Percentiles rank a stretch among this genome's conserved stretches.
Conservation (phyloP, 30 jellyfish, hydroid and myxozoan species). For the Catostylus mosaicus region DNA sequence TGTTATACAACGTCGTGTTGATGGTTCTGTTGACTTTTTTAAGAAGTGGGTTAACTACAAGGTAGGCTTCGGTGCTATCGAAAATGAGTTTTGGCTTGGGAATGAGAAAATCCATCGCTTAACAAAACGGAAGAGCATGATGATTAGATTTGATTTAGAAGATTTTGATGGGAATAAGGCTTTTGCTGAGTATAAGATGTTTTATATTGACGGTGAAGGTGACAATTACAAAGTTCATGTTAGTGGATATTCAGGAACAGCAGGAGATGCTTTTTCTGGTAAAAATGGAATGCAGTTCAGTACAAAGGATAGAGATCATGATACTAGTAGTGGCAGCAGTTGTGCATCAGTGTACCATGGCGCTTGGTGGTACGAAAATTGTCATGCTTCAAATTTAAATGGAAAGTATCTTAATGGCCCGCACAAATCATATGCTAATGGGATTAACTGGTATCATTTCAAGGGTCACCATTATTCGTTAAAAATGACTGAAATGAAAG, state of each 20-base stretch:
- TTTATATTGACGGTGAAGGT: constrained; percentile 19
- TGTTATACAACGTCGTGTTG: constrained; percentile 45
- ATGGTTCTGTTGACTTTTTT: constrained; percentile 44
- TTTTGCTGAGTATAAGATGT: constrained; percentile 9
- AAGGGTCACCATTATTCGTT: constrained; percentile 35
- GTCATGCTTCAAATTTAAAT: constrained; percentile 46
- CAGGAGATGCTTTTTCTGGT: constrained; percentile 30
- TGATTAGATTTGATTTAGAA: constrained; percentile 50
- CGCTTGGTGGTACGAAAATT: constrained; percentile 49
- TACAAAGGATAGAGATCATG: constrained; percentile 42
- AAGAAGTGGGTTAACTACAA: constrained; percentile 37
- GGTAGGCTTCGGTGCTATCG: constrained; percentile 31
- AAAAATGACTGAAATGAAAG: constrained; percentile 35
- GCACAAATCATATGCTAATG: constrained; percentile 32
- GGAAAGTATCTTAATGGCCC: constrained; percentile 49
- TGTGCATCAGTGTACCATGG: constrained; percentile 25
- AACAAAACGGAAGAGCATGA: constrained; percentile 11
- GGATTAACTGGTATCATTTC: constrained; percentile 23
- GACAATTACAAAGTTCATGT: constrained; percentile 15
- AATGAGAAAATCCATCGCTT: constrained; percentile 40
- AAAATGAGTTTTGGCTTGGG: constrained; percentile 51
- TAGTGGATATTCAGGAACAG: constrained; percentile 34
- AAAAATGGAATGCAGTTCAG: constrained; percentile 20
- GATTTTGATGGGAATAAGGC: constrained; percentile 21
- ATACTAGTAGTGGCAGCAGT: not conserved